These are phyloP conservation scores for Pandemis heparana DNA, from an alignment of 2,888 invertebrate species.

Conservation along the genomic window DNA sequence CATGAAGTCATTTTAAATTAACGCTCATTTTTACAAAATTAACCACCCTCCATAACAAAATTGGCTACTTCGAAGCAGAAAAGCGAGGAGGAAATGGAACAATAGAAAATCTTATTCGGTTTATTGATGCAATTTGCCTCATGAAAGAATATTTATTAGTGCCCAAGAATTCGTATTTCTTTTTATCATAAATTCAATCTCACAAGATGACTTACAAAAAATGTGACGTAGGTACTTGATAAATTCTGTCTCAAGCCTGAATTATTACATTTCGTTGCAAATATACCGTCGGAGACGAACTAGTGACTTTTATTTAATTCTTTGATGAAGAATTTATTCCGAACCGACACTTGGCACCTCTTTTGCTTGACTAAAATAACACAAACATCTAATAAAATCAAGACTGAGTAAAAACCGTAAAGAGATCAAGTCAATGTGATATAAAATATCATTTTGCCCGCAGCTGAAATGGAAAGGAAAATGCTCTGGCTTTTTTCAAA, in stretches of 20 bases:
- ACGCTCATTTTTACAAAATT: constrained; percentile 4
- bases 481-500: not conserved
- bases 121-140: constrained; percentile 53
- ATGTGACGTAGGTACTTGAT: not conserved
- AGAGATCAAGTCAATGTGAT: not conserved
- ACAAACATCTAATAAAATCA: not conserved
- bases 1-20: not conserved
- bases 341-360: not conserved
- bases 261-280: not conserved
- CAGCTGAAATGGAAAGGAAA: constrained; percentile 1
- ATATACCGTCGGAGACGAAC: not conserved
- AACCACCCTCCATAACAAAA: constrained; percentile 12
- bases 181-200: constrained; percentile 27
- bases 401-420: not conserved
- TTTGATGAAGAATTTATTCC: not conserved
- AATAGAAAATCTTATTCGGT: constrained; percentile 46
- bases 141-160: constrained; percentile 50
- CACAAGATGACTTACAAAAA: constrained; percentile 12
- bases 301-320: not conserved
- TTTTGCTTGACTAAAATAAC: not conserved
- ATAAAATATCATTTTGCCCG: not conserved
- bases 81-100: constrained; percentile 43
- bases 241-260: not conserved
- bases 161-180: constrained; percentile 21
- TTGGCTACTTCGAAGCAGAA: constrained; percentile 38